phyloP scores from a whole-genome alignment of 2,888 invertebrate genomes.

The Seira musarum region DNA sequence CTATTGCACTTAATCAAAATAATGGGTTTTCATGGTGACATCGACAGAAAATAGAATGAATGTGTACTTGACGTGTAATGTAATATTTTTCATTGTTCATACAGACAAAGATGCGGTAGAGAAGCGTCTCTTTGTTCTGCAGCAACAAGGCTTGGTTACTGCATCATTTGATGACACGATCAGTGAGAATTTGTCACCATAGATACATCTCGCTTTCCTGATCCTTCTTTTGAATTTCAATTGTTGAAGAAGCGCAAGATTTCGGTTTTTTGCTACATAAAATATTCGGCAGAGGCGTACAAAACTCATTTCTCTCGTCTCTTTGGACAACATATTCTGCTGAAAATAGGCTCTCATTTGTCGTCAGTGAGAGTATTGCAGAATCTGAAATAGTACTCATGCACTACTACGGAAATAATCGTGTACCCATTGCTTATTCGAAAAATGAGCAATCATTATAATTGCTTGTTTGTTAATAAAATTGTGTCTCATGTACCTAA shows the following conservation, averaged over 20 bases:
- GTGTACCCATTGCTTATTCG: background rate
- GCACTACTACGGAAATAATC: no score
- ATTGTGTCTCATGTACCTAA: slow-evolving; percentile 62
- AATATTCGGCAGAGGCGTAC: no score
- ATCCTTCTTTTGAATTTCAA: background rate
- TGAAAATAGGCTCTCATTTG: background rate
- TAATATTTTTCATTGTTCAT: slow-evolving; percentile 58
- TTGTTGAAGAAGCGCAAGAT: background rate
- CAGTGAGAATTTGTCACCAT: slow-evolving; percentile 64
- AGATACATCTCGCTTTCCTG: background rate
- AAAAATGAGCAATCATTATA: slow-evolving; percentile 17
- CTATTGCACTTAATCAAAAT: background rate
- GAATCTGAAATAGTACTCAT: no score
- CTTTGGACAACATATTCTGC: background rate
- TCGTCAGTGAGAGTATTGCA: background rate
- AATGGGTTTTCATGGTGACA: background rate
- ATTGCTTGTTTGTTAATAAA: slow-evolving; percentile 20
- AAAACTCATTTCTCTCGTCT: background rate
- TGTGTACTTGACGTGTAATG: no score
- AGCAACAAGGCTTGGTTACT: slow-evolving; percentile 83
- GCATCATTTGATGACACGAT: slow-evolving; percentile 70
- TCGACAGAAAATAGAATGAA: background rate
- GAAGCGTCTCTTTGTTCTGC: slow-evolving; percentile 88
- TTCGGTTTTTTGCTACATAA: background rate
- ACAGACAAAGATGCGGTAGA: slow-evolving; percentile 97